These are phyloP conservation scores for Microtus oregoni DNA, from an alignment of 2,113 vertebrate genomes.

Conservation along the genomic window DNA sequence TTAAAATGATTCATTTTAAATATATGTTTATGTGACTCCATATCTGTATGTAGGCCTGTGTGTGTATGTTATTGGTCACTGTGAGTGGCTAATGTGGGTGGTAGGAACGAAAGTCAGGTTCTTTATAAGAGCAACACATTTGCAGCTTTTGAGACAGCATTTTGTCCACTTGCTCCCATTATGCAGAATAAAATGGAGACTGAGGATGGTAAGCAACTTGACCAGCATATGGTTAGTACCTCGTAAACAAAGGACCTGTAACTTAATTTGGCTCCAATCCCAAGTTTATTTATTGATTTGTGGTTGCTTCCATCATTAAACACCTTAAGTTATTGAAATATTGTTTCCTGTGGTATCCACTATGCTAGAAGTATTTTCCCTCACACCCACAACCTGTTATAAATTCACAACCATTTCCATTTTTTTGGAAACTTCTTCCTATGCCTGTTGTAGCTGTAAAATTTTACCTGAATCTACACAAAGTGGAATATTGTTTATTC, in stretches of 20 bases:
- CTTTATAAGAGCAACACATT: too few species aligned
- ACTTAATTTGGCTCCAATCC: background rate
- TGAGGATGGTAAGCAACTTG: background rate
- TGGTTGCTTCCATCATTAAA: background rate
- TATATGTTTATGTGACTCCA: background rate
- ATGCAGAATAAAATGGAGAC: background rate
- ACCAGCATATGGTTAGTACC: background rate
- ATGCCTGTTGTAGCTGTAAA: background rate
- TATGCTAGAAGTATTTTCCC: background rate
- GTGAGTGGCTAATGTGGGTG: background rate
- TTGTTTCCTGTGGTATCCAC: background rate
- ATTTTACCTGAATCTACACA: background rate
- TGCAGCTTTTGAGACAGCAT: background rate
- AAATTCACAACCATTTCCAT: background rate
- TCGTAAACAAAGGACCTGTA: background rate
- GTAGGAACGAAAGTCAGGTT: background rate
- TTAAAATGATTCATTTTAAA: background rate
- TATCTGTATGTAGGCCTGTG: background rate
- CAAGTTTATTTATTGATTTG: background rate
- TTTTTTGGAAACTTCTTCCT: background rate
- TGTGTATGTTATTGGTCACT: background rate
- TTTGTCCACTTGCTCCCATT: background rate
- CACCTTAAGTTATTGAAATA: background rate
- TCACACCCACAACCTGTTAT: rapidly evolving
- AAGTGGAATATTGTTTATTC: background rate